Conservation (phyloP, 1,140 invertebrate species). For the Neotoxoptera formosana region DNA sequence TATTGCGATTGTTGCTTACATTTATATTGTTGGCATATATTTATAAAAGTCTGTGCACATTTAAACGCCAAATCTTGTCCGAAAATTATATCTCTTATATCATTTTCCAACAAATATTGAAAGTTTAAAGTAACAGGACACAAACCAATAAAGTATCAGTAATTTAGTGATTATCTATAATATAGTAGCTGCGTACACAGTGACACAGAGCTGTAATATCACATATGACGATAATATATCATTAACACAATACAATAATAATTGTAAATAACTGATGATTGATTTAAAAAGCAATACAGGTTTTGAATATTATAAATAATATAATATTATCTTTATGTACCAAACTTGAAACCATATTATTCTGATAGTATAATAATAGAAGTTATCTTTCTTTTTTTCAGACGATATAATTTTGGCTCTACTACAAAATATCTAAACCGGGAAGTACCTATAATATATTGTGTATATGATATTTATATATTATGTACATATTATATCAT, state of each 20-base stretch:
- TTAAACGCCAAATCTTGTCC: neutral
- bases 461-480: too few relatives aligned
- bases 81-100: neutral
- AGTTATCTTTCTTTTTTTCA: neutral
- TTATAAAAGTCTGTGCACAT: too few relatives aligned
- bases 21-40: too few relatives aligned
- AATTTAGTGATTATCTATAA: too few relatives aligned
- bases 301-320: neutral
- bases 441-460: too few relatives aligned
- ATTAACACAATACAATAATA: neutral
- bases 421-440: neutral
- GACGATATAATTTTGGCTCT: neutral
- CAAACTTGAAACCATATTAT: too few relatives aligned
- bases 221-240: neutral
- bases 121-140: neutral
- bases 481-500: too few relatives aligned
- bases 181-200: too few relatives aligned
- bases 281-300: neutral
- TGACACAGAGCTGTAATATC: neutral
- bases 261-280: neutral
- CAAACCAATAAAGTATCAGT: neutral
- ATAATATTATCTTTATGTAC: too few relatives aligned
- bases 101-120: neutral
- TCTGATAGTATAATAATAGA: too few relatives aligned
- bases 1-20: too few relatives aligned